Evolutionary conservation across 2,797 vertebrate species (phyloP).

Genomic region (Thunnus albacares): DNA sequence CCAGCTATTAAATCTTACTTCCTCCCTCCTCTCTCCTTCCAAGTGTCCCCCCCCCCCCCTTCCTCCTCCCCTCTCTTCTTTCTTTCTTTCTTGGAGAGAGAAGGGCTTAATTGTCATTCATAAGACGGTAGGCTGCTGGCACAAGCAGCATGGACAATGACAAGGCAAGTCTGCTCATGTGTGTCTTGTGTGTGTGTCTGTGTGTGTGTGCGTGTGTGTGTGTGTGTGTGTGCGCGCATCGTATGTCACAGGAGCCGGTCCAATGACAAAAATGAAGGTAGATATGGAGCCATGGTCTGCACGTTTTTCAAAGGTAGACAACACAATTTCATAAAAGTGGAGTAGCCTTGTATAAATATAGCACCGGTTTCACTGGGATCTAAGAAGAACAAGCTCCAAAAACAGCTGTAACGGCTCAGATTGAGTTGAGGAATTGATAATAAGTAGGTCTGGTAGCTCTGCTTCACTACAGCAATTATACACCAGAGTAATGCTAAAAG

Average conservation of each 20-base stretch:
- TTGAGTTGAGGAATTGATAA: slow-evolving; percentile 67
- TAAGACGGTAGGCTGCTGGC: slow-evolving; percentile 59
- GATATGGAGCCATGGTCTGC: slow-evolving; percentile 76
- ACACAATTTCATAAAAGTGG: slow-evolving; percentile 76
- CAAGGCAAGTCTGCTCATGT: slow-evolving; percentile 72
- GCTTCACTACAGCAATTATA: slow-evolving; percentile 40
- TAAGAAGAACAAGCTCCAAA: slow-evolving; percentile 68
- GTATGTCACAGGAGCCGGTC: slow-evolving; percentile 80
- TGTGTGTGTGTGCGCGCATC: slow-evolving; percentile 37
- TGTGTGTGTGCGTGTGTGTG: slow-evolving; percentile 55
- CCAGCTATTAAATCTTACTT: slow-evolving; percentile 56
- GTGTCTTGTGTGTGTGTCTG: slow-evolving; percentile 42
- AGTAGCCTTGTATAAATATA: slow-evolving; percentile 84
- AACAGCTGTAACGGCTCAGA: slow-evolving; percentile 81
- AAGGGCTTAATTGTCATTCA: slow-evolving; percentile 82
- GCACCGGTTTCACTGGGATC: slow-evolving; percentile 80
- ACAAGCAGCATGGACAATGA: slow-evolving; percentile 70
- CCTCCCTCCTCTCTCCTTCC: slow-evolving; percentile 20
- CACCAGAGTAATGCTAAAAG: slow-evolving; percentile 40
- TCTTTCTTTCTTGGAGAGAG: slow-evolving; percentile 60
- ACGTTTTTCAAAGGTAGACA: slow-evolving; percentile 69
- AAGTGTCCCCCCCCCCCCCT: slow-evolving; percentile 9
- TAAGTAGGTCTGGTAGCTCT: slow-evolving; percentile 47
- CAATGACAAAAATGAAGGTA: slow-evolving; percentile 78
- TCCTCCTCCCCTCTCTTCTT: slow-evolving; percentile 9